Base-by-base conservation (phyloP, 2,113 vertebrate genomes). In the Neofelis nebulosa region DNA sequence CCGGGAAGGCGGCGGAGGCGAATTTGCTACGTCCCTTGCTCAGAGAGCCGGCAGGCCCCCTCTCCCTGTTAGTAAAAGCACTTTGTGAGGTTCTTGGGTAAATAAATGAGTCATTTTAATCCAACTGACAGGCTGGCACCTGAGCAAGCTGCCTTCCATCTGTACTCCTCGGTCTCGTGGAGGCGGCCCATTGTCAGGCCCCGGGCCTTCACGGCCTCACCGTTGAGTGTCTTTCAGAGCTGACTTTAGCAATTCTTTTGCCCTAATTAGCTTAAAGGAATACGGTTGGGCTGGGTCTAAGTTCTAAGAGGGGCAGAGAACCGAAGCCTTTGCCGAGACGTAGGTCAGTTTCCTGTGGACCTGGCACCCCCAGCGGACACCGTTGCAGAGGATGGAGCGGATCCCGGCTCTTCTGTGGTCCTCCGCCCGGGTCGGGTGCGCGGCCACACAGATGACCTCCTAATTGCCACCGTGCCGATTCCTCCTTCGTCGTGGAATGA, bases 61-160 rank as follows among this genome's bases (percentile, higher is more conserved):
- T 98, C 98, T 98, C 98, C 98, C 99, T 99, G 99, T 99, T 99
- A 99, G 99, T 99, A 99, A 98, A 99, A 99, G 99, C 99, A 99
- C 99, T 99, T 99, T 99, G 99, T 99, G 99, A 99, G 99, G 99
- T 99, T 99, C 99, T 99, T 99, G 99, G 99, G 99, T 99, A 99
- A 99, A 99, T 99, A 99, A 99, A 99, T 99, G 99, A 99, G 99
- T 99, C 99, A 99, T 99, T 99, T 99, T 99, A 99, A 99, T 99
- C 99, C 99, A 99, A 99, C 99, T 99, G 99, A 99, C 99, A 99
- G 99, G 99, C 99, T 99, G 99, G 99, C 99, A 99, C 99, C 99
- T 99, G 99, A 99, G 99, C 99, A 99, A 99, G 99, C 99, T 99
- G 99, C 99, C 99, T 99, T 99, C 99, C 99, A 99, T 99, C 99